Base-by-base conservation (phyloP, 2,888 invertebrate genomes). In the Hoplodrina ambigua region DNA sequence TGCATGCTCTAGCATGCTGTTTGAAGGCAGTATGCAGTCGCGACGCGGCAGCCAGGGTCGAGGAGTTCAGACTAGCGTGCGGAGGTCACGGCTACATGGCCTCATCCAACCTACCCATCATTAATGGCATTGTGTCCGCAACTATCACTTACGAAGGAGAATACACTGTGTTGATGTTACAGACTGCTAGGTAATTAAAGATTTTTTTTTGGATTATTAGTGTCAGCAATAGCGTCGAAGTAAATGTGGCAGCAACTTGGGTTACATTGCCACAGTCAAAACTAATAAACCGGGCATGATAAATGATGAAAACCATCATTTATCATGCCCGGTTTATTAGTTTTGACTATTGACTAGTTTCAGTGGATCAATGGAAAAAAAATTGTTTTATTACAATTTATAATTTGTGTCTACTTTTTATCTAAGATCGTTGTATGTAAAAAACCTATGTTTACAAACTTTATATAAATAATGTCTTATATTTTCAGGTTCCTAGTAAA, bases 81-180 rank as follows among this genome's bases (percentile, higher is more conserved):
- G 99, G 99, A 6, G 99, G 99, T 0, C 99, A 99, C 90, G 99
- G 99, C 5, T 99, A 97, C 93, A 98, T 98, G 97, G 96, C 97
- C 44, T 96, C 97, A 58, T 98, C 99, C 53, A 98, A 98, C 88
- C 96, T 99, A 64, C 99, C 99, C 4, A 96, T 97, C 61, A 97
- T 98, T 11, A 99, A 98, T 86, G 97, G 97, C 17, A 94, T 97
- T 81, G 97, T 97, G 19, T 97, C 98, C 0, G 99, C 99, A 8
- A 97, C 98, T 62, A 97, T 98, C 89, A 99, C 99, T 0, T 99
- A 99, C 85, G 99, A 99, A 93, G 99, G 99, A 13, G 99, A 99
- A 94, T 99, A 98, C 90, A 99, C 99, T 0, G 99, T 99, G 3
- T 96, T 99, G 88, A 95, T 98, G 76, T 94, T 99, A 50, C 99